Conservation (phyloP, 2,797 vertebrate genomes). For the Megaceryle alcyon region DNA sequence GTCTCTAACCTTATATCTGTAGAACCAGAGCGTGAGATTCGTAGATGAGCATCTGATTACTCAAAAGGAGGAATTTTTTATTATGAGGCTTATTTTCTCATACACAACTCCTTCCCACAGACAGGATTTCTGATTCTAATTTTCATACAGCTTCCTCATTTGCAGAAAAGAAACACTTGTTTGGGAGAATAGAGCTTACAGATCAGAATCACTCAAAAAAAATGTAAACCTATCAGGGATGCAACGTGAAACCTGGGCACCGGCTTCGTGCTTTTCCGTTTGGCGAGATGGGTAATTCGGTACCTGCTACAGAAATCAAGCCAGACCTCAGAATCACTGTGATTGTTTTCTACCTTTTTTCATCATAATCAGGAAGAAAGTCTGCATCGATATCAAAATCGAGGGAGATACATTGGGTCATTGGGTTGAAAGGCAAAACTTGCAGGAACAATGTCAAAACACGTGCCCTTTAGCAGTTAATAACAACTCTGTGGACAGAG, state of each 20-base stretch:
- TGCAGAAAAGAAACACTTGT: neutral
- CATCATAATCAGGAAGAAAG: neutral
- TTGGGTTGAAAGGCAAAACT: constrained; percentile 1
- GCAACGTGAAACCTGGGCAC: neutral
- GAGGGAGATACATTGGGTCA: neutral
- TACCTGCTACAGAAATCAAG: neutral
- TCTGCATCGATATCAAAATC: neutral
- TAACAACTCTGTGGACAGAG: neutral
- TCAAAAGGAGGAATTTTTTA: neutral
- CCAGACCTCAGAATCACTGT: neutral
- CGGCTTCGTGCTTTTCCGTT: neutral
- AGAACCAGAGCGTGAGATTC: neutral
- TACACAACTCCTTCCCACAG: neutral
- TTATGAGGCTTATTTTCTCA: neutral
- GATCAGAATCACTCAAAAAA: neutral
- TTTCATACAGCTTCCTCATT: neutral
- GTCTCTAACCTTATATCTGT: neutral
- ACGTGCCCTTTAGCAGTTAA: neutral
- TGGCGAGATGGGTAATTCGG: neutral
- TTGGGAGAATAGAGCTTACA: neutral
- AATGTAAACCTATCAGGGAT: neutral
- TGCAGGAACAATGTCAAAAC: constrained; percentile 5
- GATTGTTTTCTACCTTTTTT: neutral
- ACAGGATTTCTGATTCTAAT: neutral
- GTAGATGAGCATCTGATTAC: neutral